A percentile compares a stretch with the other conserved stretches of the same genome.
Evolutionary conservation across 2,113 vertebrate species (phyloP).

Genomic region (Dipodomys ordii): DNA sequence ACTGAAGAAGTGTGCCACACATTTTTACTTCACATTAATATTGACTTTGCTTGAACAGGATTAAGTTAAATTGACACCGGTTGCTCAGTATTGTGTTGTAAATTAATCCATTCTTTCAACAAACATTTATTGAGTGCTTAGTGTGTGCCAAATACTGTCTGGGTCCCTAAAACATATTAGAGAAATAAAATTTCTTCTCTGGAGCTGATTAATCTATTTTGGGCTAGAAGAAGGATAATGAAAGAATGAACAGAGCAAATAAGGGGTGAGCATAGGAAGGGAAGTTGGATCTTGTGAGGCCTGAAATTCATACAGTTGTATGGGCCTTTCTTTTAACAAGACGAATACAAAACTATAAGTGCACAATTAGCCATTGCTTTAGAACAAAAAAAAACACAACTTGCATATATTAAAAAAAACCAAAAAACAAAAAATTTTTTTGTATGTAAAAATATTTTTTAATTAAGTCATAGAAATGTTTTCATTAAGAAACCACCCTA

Average conservation of each 20-base stretch:
- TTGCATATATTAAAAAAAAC: background rate
- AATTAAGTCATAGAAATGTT: background rate
- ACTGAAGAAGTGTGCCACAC: background rate
- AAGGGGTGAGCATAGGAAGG: background rate
- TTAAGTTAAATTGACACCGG: background rate
- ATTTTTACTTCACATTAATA: background rate
- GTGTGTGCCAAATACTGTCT: background rate
- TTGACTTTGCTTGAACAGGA: background rate
- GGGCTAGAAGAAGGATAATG: background rate
- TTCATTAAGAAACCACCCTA: background rate
- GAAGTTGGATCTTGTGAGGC: background rate
- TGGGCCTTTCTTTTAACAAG: background rate
- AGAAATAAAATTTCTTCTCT: background rate
- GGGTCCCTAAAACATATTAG: background rate
- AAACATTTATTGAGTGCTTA: background rate
- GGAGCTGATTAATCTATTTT: background rate
- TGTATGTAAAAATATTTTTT: background rate
- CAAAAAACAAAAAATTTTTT: too few species aligned
- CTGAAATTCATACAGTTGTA: background rate
- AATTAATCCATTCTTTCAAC: background rate
- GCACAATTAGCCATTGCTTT: conserved; percentile 8
- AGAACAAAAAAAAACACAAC: conserved; percentile 28
- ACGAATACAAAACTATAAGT: background rate
- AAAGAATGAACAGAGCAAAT: background rate
- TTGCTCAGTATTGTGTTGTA: background rate